Base-by-base conservation (phyloP, 1,140 invertebrate species). In the Drosophila equinoxialis region DNA sequence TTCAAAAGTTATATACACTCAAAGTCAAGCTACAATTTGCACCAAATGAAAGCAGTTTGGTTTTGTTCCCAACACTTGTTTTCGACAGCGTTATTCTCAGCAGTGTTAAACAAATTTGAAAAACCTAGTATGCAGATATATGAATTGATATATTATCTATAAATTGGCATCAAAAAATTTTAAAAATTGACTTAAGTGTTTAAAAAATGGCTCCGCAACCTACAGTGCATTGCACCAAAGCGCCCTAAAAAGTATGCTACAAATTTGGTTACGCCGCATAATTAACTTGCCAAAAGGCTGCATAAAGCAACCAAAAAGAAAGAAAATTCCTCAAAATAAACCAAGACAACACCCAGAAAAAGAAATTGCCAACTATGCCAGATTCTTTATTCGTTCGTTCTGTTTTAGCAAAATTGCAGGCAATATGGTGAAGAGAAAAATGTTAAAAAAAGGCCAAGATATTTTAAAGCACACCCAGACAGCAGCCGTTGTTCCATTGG, bases 251-350 rank as follows among this genome's bases (percentile, higher is more conserved):
- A 59, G 57, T 42, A 62, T 26, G 60, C 60, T 14, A 42, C 39
- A 30, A 42, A 62, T 62, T 42, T 26, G 37, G 11, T 39, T 26
- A n/a, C 26, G 51, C 54, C 70, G 74, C 70, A 73, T 73, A 73
- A 73, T 76, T 76, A 73, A 76, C 60, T 73, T 41, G 33, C 13
- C 60, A 48, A 59, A 65, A 60, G 39, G 55, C 39, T 65, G 13
- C 45, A 11, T 51, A 51, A 39, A 39, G 51, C 39, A 57, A 51
- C 17, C 45, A 20, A n/a, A 23, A 20, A 6, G 10, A 51, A 51
- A 23, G 45, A 39, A 55, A 48, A 20, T 51, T 51, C 37, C 30
- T 51, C 55, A 8, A 41, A n/a, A 60, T 30, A 30, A 59, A 10
- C 57, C 57, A 17, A 17, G n/a, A 41, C 7, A 51, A 51, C 45